Evolutionary conservation across 1,140 invertebrate genomes (phyloP), one percentile per base, ranked within the genome.

Genomic region (Drosophila lowei): DNA sequence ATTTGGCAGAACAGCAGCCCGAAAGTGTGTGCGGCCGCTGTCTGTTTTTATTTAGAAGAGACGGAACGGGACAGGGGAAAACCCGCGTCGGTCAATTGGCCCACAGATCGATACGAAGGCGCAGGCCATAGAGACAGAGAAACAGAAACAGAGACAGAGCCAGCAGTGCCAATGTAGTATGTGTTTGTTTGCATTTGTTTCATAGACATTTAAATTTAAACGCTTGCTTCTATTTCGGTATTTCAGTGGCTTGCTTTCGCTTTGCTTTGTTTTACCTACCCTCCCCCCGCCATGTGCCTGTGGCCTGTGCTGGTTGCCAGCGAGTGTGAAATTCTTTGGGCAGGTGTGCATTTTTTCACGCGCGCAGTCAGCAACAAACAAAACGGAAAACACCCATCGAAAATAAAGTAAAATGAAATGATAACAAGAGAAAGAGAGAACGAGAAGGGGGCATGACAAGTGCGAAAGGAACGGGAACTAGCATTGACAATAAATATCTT

Each of bases 311-410:
- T 65, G 64, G 71, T 53, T 57, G 48, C 63, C 57, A 60, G 28
- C 64, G 66, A 75, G 83, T 86, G 83, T 86, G 78, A 86, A 88
- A 86, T 86, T 88, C 83, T 66, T 83, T 60, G 68, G 60, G 83
- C 83, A 86, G 83, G 84, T 86, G 83, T 83, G 75, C 79, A 83
- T 74, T 74, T 83, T 55, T 77, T 61, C 47, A 59, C 52, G 55
- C 53, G 55, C 50, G 46, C 77, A 80, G 58, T 72, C 71, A 67
- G 81, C 77, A 86, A 81, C 81, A 86, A 85, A 85, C 79, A 76
- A 72, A 48, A 60, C 60, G 68, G 59, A 63, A 85, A 73, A 74
- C 56, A 42, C 21, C n/a, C 23, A 18, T 41, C 25, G 28, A 48
- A 68, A 67, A 68, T 67, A 42, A 25, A 38, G 23, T 57, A 55